Conservation (phyloP, 2,888 invertebrate species). For the Limnephilus auricula region DNA sequence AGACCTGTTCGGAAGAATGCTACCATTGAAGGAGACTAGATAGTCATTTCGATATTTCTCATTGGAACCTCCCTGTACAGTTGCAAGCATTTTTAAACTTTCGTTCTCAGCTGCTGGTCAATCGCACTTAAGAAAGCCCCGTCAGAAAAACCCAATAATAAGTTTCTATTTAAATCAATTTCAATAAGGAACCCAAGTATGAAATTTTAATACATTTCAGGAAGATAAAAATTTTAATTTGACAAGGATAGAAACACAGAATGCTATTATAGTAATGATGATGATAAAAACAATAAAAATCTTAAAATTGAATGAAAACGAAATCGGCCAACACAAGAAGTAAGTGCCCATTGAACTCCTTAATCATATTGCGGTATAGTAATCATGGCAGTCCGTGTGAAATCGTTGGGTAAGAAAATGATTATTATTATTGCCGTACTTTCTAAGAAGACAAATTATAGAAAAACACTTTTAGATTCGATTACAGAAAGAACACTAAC, state of each 20-base stretch:
- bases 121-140: neutral
- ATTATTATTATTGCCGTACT: conserved; percentile 21
- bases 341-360: neutral
- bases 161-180: no score
- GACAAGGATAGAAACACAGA: neutral
- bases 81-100: no score
- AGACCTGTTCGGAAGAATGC: no score
- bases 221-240: no score
- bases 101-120: no score
- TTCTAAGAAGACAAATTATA: conserved; percentile 37
- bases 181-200: no score
- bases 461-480: conserved; percentile 38
- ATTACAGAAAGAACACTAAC: conserved; percentile 3
- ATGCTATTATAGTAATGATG: neutral
- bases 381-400: conserved; percentile 35
- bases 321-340: neutral
- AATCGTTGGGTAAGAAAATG: conserved; percentile 36
- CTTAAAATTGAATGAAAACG: neutral
- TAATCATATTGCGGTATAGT: conserved; percentile 6
- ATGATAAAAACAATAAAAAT: neutral
- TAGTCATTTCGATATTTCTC: no score
- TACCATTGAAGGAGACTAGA: no score
- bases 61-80: no score
- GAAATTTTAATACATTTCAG: neutral
- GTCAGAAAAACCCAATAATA: neutral